Evolutionary conservation across 1,140 invertebrate genomes (phyloP), one percentile per base, ranked within the genome.

Genomic region (Phortica variegata): DNA sequence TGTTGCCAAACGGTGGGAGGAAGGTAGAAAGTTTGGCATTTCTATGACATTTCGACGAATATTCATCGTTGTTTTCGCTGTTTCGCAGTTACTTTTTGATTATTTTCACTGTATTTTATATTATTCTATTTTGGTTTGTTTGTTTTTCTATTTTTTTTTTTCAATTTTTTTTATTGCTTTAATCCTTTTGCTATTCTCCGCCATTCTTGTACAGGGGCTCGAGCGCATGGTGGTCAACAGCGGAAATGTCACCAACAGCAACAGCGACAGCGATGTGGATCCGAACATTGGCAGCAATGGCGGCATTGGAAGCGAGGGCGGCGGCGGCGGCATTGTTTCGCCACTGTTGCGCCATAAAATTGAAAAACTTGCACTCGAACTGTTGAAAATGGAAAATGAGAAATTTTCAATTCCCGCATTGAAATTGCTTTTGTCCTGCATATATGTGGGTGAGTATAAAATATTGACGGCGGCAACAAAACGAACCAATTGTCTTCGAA

Each of bases 361-460:
- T 42, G 82, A 88, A 33, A 88, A 88, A 77, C 77, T 89, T 18
- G 83, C 87, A 34, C 80, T 89, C 34, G 87, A 91, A 55, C 82
- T 85, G 53, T 75, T 90, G 44, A 85, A 84, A 60, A 79, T 85
- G 57, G 80, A 83, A 18, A 86, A 85, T 77, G 85, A 87, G 19
- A 77, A 82, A 58, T 76, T 84, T 47, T 83, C 87, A 20, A 75
- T 91, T 47, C 82, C 86, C 43, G 86, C 86, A 10, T 76, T 89
- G 42, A 87, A 89, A 57, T 77, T 93, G 19, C 79, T 92, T 53
- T 77, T 91, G 44, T 87, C 87, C 15, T 90, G 88, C 58, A 89
- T 91, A 82, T 93, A 92, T 77, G 83, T 85, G 50, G 87, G 81
- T 81, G 76, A 74, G 73, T 74, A 54, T 17, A 10, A 36, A 33